phyloP scores from a whole-genome alignment of 2,888 invertebrate genomes.

The Drosophila cracens region DNA sequence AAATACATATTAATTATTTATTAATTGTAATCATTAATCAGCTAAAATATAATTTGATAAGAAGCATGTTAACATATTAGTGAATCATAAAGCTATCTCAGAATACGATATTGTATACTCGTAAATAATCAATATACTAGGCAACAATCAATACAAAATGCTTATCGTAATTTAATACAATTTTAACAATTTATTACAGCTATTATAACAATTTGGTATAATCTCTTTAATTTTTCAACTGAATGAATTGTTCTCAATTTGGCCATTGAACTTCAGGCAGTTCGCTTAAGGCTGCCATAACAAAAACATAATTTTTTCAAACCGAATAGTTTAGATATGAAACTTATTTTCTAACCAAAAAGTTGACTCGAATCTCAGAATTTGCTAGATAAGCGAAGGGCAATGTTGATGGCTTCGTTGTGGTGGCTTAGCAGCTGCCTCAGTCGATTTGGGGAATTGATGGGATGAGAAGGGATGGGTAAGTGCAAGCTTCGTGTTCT shows the following conservation, averaged over 20 bases:
- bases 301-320: conserved; percentile 9
- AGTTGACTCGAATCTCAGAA: conserved; percentile 11
- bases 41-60: neutral
- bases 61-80: neutral
- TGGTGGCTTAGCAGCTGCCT: conserved; percentile 39
- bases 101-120: neutral
- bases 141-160: neutral
- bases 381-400: conserved; percentile 19
- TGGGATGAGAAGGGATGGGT: neutral
- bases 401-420: conserved; percentile 31
- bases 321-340: conserved; percentile 10
- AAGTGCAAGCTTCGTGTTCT: conserved; percentile 28
- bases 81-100: neutral
- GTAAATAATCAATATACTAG: too few relatives aligned
- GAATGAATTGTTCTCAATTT: neutral
- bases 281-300: neutral
- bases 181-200: neutral
- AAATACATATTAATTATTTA: neutral
- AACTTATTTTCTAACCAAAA: neutral
- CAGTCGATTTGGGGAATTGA: conserved; percentile 12
- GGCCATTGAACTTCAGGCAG: neutral
- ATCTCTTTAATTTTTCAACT: neutral
- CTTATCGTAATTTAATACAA: neutral
- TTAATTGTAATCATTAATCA: neutral
- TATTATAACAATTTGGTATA: neutral